Percentiles rank a stretch among this genome's conserved stretches.
phyloP scores from a whole-genome alignment of 2,888 invertebrate genomes.

The Disparrhopalites patrizii region DNA sequence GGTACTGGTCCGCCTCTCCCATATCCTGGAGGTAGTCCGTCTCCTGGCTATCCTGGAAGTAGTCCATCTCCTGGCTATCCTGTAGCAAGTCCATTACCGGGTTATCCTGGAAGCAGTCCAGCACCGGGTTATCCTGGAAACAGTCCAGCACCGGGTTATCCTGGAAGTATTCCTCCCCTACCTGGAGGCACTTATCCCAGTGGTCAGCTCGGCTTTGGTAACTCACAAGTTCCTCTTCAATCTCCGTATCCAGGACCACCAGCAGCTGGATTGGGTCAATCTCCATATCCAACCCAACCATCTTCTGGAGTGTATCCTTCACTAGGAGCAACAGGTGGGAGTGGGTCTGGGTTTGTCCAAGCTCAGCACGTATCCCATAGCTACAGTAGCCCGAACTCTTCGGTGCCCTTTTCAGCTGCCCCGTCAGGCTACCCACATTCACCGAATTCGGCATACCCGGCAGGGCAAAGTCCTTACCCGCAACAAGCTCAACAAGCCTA shows the following conservation, averaged over 20 bases:
- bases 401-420: too few relatives aligned
- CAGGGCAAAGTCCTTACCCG: too few relatives aligned
- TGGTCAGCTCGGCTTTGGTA: too few relatives aligned
- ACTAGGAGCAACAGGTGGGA: too few relatives aligned
- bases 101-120: conserved; percentile 6
- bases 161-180: conserved; percentile 3
- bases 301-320: neutral
- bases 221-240: neutral
- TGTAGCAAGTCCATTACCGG: conserved; percentile 6
- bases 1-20: conserved; percentile 4
- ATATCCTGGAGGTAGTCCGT: neutral
- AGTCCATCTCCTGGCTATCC: conserved; percentile 14
- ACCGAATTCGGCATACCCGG: too few relatives aligned
- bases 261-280: neutral
- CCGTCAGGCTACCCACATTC: too few relatives aligned
- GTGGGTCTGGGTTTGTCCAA: too few relatives aligned
- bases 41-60: conserved; percentile 16
- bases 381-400: too few relatives aligned
- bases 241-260: neutral
- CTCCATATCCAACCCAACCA: neutral
- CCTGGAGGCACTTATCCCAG: too few relatives aligned
- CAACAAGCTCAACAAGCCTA: neutral
- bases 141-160: too few relatives aligned
- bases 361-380: too few relatives aligned
- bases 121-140: conserved; percentile 17